Base-by-base conservation (phyloP, 2,888 invertebrate species). In the Spodoptera picta region DNA sequence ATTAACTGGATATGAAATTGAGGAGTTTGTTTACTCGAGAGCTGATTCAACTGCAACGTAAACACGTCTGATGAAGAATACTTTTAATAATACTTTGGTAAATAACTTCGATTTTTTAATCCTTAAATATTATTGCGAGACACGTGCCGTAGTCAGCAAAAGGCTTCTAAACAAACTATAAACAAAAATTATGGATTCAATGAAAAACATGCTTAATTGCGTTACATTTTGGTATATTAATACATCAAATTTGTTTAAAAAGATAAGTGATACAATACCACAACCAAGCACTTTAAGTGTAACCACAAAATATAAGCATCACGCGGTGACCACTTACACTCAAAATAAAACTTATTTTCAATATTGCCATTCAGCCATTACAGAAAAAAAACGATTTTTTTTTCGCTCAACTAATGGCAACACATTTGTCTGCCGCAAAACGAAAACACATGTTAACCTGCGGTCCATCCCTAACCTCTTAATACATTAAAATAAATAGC, bases 21-120 rank as follows among this genome's bases (percentile, higher is more conserved):
- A 36, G 62, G 11, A 52, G 24, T 41, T n/a, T 54, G 54, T 69
- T 52, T 52, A 62, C 63, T 41, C 31, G 27, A 58, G 72, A 65
- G 55, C 44, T 56, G 31, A 71, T 64, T 71, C 49, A 41, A 49
- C 43, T 46, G 4, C n/a, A 24, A 45, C 45, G 42, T 36, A 36
- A 36, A 36, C 36, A 70, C 24, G 49, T 53, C 19, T 41, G 27
- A 5, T 11, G 27, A 10, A 47, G 43, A 43, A 46, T 19, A 47
- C n/a, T 31, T 42, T 4, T 50, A 31, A 55, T 49, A 14, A 36
- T 36, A 36, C 36, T 36, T 6, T 9, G 9, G 36, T 36, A 36
- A 36, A 36, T 36, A 36, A 7, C 36, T 9, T 36, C 36, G 36
- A 36, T 36, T 36, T 36, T 36, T 36, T 36, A 36, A 36, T 36